Percentiles rank a stretch among this genome's conserved stretches.
Evolutionary conservation across 2,113 vertebrate species (phyloP).

Genomic region (Apodemus speciosus): DNA sequence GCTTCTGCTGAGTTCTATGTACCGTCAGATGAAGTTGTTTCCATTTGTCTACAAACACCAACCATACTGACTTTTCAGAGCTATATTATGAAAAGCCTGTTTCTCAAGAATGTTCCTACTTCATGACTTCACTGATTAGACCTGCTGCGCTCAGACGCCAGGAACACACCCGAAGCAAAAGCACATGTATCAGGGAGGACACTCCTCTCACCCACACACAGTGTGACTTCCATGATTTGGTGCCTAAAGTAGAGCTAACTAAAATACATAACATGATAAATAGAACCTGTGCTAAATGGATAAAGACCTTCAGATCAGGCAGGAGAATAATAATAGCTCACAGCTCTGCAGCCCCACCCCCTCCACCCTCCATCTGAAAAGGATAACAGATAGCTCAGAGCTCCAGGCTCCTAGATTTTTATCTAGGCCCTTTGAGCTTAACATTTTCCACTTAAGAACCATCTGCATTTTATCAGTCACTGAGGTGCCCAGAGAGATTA

Average conservation of each 20-base stretch:
- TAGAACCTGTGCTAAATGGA: background rate
- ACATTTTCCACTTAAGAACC: conserved; percentile 65
- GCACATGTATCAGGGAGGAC: background rate
- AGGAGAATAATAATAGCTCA: background rate
- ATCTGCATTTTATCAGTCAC: conserved; percentile 69
- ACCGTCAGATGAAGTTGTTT: background rate
- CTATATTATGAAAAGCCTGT: background rate
- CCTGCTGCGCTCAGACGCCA: background rate
- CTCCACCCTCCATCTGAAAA: conserved; percentile 37
- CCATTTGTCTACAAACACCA: background rate
- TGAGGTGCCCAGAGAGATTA: conserved; percentile 45
- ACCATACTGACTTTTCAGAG: background rate
- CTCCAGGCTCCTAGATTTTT: conserved; percentile 37
- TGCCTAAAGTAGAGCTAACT: background rate
- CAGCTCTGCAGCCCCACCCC: background rate
- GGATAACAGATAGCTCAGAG: conserved; percentile 27
- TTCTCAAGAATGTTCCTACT: background rate
- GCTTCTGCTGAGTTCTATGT: background rate
- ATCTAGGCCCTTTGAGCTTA: conserved; percentile 53
- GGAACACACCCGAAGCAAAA: background rate
- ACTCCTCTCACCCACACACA: background rate
- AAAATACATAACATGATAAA: conserved; percentile 34
- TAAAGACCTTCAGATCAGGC: conserved; percentile 12
- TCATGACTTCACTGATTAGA: background rate
- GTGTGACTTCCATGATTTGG: conserved; percentile 18